phyloP scores from a whole-genome alignment of 2,797 vertebrate species.

The Thripadectes ignobilis region DNA sequence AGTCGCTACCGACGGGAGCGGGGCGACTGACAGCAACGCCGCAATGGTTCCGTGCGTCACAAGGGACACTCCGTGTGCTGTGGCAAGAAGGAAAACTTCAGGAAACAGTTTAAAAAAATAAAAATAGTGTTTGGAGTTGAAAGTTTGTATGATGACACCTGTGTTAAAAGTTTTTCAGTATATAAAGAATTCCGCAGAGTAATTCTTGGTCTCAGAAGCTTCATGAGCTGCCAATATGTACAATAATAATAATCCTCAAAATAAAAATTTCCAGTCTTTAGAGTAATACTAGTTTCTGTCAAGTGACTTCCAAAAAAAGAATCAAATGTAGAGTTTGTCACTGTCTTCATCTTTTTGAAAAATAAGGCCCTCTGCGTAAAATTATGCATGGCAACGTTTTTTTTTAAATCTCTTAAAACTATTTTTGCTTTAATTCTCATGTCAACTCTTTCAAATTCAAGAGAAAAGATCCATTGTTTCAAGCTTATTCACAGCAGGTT shows the following conservation, averaged over 20 bases:
- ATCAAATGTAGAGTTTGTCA: background rate
- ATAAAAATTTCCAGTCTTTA: background rate
- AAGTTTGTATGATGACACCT: background rate
- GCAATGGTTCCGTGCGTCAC: slow-evolving; percentile 89
- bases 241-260: background rate
- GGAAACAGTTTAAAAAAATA: slow-evolving; percentile 71
- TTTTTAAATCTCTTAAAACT: background rate
- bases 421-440: background rate
- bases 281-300: background rate
- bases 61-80: slow-evolving; percentile 92
- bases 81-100: slow-evolving; percentile 81
- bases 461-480: background rate
- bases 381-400: background rate
- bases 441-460: background rate
- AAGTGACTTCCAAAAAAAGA: background rate
- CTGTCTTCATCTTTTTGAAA: background rate
- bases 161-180: background rate
- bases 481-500: background rate
- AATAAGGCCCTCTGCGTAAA: background rate
- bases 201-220: background rate
- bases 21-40: slow-evolving; percentile 85
- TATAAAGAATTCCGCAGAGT: background rate
- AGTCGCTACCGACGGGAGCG: slow-evolving; percentile 83
- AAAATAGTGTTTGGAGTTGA: background rate
- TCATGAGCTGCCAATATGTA: background rate